These are phyloP conservation scores for Panthera tigris DNA, from an alignment of 2,113 vertebrate genomes.

Conservation along the genomic window DNA sequence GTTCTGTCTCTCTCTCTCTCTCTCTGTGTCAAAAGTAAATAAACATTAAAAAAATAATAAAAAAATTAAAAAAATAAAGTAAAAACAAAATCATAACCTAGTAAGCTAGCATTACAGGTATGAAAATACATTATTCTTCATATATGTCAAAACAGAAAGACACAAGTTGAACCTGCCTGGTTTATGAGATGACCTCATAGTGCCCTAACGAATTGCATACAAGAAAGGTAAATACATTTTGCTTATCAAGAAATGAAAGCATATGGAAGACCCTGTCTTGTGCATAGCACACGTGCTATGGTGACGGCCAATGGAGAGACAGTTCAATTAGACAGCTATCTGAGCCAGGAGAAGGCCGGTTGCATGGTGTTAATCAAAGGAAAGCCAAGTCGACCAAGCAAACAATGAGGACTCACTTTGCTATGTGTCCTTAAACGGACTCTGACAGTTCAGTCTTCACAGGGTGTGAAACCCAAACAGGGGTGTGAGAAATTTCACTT, in stretches of 20 bases:
- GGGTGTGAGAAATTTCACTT: background rate
- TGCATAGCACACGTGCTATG: background rate
- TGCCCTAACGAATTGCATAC: background rate
- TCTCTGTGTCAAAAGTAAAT: no score
- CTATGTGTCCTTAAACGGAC: background rate
- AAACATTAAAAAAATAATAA: no score
- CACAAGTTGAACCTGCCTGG: background rate
- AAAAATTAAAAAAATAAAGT: no score
- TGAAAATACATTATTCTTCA: background rate
- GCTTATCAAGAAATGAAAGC: background rate
- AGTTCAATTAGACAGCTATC: background rate
- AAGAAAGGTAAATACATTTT: background rate
- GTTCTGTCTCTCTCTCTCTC: no score
- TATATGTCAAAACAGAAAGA: background rate
- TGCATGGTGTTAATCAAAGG: background rate
- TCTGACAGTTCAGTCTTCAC: background rate
- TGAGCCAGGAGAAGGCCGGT: background rate
- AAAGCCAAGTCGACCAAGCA: background rate
- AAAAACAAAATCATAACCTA: background rate
- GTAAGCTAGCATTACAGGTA: background rate
- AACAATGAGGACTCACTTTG: background rate
- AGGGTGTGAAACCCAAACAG: background rate
- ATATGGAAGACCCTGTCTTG: no score
- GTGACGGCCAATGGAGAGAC: rapidly evolving
- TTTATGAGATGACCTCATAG: background rate